Conservation (phyloP, 2,113 vertebrate genomes). For the Chascanopsetta lugubris region DNA sequence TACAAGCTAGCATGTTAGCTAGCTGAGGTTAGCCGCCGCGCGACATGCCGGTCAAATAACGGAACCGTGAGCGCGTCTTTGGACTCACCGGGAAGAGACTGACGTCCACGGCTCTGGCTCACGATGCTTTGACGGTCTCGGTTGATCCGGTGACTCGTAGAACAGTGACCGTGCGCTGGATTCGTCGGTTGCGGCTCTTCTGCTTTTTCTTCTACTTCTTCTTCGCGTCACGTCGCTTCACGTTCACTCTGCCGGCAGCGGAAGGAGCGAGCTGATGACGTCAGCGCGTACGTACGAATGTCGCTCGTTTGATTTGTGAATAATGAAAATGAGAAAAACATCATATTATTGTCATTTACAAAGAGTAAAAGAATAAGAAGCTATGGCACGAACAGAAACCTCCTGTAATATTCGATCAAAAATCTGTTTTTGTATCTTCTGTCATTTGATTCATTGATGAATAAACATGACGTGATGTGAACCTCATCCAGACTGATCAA, state of each 20-base stretch:
- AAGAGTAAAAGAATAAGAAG: too few relatives aligned
- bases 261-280: conserved; percentile 48
- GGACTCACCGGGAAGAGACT: conserved; percentile 39
- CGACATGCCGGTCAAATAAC: conserved; percentile 23
- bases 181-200: conserved; percentile 7
- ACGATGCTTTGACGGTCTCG: not conserved
- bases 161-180: not conserved
- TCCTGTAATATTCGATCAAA: too few relatives aligned
- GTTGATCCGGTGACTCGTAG: not conserved
- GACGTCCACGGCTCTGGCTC: not conserved
- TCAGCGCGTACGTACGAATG: conserved; percentile 15
- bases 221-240: conserved; percentile 30
- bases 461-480: too few relatives aligned
- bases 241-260: conserved; percentile 65
- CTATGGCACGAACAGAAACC: too few relatives aligned
- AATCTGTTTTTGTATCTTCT: too few relatives aligned
- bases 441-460: too few relatives aligned
- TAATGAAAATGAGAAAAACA: not conserved
- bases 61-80: not conserved
- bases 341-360: too few relatives aligned
- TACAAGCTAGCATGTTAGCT: conserved; percentile 47
- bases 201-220: conserved; percentile 39
- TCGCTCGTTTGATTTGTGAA: too few relatives aligned
- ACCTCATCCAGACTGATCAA: too few relatives aligned
- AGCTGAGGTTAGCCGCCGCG: conserved; percentile 9